Evolutionary conservation across 2,797 vertebrate genomes (phyloP).

Genomic region (Hylomyscus alleni): DNA sequence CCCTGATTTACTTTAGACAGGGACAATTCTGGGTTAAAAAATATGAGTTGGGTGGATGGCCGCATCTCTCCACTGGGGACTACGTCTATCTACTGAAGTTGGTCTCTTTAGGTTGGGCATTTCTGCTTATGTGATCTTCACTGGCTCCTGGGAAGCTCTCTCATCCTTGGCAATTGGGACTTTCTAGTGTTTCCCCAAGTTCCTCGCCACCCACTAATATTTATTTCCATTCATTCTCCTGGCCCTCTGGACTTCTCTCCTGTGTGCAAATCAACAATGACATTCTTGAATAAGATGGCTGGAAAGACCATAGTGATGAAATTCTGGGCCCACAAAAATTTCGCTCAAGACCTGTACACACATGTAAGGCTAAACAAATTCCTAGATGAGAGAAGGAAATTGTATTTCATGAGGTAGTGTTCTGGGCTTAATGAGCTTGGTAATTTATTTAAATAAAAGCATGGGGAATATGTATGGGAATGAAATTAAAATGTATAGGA

Average conservation of each 20-base stretch:
- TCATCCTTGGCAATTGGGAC: not conserved
- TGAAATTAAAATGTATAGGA: not conserved
- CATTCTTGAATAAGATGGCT: not conserved
- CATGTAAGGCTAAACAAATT: not conserved
- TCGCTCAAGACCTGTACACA: not conserved
- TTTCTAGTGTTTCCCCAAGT: not conserved
- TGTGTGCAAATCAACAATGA: not conserved
- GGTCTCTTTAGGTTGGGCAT: not conserved
- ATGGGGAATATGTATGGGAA: not conserved
- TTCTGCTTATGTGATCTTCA: not conserved
- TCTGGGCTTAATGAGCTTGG: not conserved
- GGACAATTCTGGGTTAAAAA: too few relatives aligned
- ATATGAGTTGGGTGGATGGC: too few relatives aligned
- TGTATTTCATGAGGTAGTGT: not conserved
- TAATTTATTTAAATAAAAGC: not conserved
- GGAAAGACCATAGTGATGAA: not conserved
- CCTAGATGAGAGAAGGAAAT: not conserved
- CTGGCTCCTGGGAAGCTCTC: not conserved
- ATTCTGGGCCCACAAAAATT: not conserved
- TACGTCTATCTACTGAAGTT: not conserved
- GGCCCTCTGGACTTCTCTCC: not conserved
- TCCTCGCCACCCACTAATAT: not conserved
- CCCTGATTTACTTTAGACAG: not conserved
- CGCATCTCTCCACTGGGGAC: too few relatives aligned
- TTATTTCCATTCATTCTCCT: not conserved